Percentiles rank a stretch among this genome's conserved stretches.
Conservation (phyloP, 1,140 invertebrate species). For the Polypedilum pembai region DNA sequence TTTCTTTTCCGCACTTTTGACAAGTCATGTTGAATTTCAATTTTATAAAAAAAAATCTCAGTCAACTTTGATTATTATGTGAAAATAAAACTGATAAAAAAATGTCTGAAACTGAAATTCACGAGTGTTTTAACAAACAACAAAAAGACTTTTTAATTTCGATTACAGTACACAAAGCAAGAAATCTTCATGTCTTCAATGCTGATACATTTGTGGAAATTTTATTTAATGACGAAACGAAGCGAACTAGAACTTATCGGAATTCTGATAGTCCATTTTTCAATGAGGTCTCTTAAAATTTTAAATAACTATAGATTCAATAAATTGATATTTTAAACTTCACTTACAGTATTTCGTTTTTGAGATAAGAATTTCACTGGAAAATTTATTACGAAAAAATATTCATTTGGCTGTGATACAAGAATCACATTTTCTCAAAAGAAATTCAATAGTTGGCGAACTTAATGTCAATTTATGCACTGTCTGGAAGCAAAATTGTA, state of each 20-base stretch:
- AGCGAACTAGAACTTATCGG: conserved; percentile 46
- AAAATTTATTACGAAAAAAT: conserved; percentile 43
- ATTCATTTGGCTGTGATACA: conserved; percentile 46
- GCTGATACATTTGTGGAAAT: conserved; percentile 51
- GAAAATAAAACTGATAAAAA: neutral
- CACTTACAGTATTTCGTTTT: conserved; percentile 61
- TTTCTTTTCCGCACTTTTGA: neutral
- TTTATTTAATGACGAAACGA: conserved; percentile 49
- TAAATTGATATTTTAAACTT: conserved; percentile 29
- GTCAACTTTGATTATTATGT: neutral
- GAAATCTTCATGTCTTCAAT: conserved; percentile 38
- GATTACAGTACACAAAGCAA: conserved; percentile 40
- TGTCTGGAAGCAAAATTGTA: conserved; percentile 61
- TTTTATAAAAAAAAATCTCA: neutral
- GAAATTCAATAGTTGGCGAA: conserved; percentile 53
- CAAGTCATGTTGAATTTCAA: neutral
- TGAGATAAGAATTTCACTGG: conserved; percentile 51
- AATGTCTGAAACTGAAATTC: neutral
- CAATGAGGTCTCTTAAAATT: conserved; percentile 47
- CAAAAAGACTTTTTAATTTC: conserved; percentile 40
- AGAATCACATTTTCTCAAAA: conserved; percentile 38
- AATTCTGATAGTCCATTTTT: conserved; percentile 52
- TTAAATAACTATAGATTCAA: no score
- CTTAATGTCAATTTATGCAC: conserved; percentile 61
- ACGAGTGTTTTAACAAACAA: conserved; percentile 31